A percentile compares a stretch with the other conserved stretches of the same genome.
Evolutionary conservation across 2,113 vertebrate species (phyloP).

Genomic region (Paratilapia polleni): DNA sequence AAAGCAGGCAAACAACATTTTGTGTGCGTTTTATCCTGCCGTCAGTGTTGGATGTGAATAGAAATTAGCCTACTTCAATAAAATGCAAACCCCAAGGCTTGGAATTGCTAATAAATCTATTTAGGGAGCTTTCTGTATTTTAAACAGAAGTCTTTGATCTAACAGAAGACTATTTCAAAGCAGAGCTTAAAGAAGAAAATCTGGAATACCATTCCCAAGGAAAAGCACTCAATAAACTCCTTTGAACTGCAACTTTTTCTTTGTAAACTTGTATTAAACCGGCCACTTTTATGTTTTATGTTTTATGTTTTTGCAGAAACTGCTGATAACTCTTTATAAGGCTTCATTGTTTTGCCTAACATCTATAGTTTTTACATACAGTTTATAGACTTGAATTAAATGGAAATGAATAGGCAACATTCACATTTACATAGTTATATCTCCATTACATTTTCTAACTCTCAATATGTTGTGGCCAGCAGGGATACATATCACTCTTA

Average conservation of each 20-base stretch:
- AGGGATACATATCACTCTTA: background rate
- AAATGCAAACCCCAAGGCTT: constrained; percentile 6
- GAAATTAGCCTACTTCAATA: constrained; percentile 6
- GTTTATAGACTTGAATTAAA: background rate
- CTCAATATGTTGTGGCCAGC: background rate
- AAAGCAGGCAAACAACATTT: background rate
- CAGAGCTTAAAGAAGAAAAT: constrained; percentile 17
- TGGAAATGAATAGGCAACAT: background rate
- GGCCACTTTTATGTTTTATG: background rate
- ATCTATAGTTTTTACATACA: background rate
- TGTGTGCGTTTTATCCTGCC: background rate
- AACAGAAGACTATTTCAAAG: constrained; percentile 6
- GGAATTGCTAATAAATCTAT: constrained; percentile 25
- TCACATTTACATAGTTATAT: background rate
- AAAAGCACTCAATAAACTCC: background rate
- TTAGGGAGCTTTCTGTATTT: background rate
- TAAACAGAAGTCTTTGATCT: constrained; percentile 29
- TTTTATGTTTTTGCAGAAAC: background rate
- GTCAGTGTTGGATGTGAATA: constrained; percentile 1
- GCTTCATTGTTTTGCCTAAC: background rate
- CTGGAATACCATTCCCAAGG: background rate
- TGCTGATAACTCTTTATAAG: background rate
- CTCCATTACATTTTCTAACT: background rate
- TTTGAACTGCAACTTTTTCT: constrained; percentile 22
- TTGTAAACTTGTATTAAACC: background rate